Evolutionary conservation across 1,140 invertebrate genomes (phyloP).

Genomic region (Caerostris extrusa): DNA sequence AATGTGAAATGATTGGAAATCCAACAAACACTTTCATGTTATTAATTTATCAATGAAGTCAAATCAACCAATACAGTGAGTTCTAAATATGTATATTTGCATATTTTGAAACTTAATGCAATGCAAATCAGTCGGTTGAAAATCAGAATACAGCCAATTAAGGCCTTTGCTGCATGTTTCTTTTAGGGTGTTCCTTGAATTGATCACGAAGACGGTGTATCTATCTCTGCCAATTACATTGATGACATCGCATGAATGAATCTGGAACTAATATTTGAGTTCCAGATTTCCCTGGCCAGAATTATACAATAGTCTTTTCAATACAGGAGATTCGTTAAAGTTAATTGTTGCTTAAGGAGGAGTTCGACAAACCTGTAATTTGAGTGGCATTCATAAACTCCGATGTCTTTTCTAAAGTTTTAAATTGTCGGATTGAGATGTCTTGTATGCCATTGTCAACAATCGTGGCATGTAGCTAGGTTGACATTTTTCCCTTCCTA

Average conservation of each 20-base stretch:
- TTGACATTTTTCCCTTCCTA: background rate
- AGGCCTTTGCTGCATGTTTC: background rate
- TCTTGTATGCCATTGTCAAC: background rate
- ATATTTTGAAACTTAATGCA: background rate
- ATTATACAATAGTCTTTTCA: conserved; percentile 15
- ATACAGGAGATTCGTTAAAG: conserved; percentile 42
- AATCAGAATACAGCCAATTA: background rate
- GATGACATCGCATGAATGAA: conserved; percentile 20
- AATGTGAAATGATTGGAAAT: background rate
- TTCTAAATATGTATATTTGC: background rate
- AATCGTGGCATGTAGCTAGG: background rate
- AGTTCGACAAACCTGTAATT: conserved; percentile 41
- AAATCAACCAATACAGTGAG: background rate
- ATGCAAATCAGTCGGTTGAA: background rate
- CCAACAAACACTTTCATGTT: background rate
- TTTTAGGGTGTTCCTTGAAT: background rate
- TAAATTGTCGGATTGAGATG: conserved; percentile 27
- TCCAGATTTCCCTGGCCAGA: background rate
- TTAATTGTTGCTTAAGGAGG: conserved; percentile 12
- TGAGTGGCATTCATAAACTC: conserved; percentile 44
- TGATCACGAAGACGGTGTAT: background rate
- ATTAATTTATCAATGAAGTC: background rate
- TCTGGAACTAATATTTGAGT: background rate
- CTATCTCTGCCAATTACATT: conserved; percentile 15
- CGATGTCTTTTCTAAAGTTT: conserved; percentile 32